These are phyloP conservation scores for Nerophis lumbriciformis DNA, from an alignment of 2,113 vertebrate genomes.

Conservation along the genomic window DNA sequence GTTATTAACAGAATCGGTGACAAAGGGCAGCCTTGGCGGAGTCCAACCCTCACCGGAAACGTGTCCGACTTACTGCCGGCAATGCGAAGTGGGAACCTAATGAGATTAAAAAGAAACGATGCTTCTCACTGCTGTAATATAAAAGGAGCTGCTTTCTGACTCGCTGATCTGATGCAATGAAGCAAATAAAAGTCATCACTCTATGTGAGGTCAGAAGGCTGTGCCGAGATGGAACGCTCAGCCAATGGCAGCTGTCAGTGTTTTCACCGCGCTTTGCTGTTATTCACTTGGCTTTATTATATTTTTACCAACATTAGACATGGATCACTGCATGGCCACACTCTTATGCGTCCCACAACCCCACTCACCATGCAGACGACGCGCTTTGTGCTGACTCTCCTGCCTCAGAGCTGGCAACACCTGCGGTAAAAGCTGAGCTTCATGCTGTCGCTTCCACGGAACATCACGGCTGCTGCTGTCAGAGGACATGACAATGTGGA, in stretches of 20 bases:
- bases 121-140: not conserved
- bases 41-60: too few species aligned
- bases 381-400: not conserved
- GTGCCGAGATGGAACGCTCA: not conserved
- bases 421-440: not conserved
- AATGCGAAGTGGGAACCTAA: not conserved
- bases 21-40: too few species aligned
- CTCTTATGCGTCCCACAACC: too few species aligned
- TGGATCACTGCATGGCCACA: not conserved
- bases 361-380: too few species aligned
- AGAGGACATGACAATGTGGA: not conserved
- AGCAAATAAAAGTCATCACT: not conserved
- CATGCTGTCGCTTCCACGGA: not conserved
- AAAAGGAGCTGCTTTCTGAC: not conserved
- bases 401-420: not conserved
- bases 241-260: not conserved
- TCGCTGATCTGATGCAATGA: not conserved
- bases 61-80: too few species aligned
- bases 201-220: not conserved
- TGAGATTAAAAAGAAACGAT: not conserved
- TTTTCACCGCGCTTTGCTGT: not conserved
- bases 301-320: constrained; percentile 1
- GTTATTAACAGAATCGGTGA: too few species aligned
- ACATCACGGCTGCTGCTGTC: not conserved
- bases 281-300: not conserved